Conservation (phyloP, 64 coral and sea anemone genomes). For the Orbicella faveolata region DNA sequence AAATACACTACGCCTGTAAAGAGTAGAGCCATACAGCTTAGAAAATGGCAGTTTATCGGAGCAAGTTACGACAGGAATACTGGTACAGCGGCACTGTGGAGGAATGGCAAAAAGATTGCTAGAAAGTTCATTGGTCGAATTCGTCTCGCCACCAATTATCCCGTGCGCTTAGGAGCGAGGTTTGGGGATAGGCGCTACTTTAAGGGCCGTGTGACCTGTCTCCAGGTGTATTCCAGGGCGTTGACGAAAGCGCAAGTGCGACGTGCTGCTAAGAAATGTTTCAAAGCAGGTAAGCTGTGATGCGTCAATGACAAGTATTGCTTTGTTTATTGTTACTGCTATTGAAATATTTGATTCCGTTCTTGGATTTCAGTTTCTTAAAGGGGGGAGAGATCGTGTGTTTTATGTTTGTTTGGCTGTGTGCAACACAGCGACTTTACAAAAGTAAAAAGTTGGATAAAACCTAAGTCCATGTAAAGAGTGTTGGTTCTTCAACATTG, state of each 20-base stretch:
- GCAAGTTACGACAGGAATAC: slow-evolving; percentile 37
- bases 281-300: slow-evolving; percentile 12
- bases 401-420: no score
- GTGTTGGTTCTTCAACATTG: no score
- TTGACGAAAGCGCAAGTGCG: slow-evolving; percentile 38
- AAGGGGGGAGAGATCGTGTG: no score
- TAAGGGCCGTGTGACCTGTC: slow-evolving; percentile 55
- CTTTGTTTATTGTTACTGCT: neutral
- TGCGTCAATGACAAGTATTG: neutral
- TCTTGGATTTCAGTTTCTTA: no score
- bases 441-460: no score
- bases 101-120: slow-evolving; percentile 44
- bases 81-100: slow-evolving; percentile 29
- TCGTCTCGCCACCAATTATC: slow-evolving; percentile 57
- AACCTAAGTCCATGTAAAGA: no score
- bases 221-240: slow-evolving; percentile 40
- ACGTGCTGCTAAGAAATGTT: slow-evolving; percentile 13
- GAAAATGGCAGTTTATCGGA: slow-evolving; percentile 62
- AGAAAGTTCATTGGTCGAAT: slow-evolving; percentile 30
- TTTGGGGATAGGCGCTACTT: slow-evolving; percentile 47
- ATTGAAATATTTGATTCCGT: no score
- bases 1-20: slow-evolving; percentile 8
- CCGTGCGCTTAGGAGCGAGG: slow-evolving; percentile 54
- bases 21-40: slow-evolving; percentile 14
- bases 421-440: no score